Conservation (phyloP, 2,797 vertebrate species). For the Myotis myotis region DNA sequence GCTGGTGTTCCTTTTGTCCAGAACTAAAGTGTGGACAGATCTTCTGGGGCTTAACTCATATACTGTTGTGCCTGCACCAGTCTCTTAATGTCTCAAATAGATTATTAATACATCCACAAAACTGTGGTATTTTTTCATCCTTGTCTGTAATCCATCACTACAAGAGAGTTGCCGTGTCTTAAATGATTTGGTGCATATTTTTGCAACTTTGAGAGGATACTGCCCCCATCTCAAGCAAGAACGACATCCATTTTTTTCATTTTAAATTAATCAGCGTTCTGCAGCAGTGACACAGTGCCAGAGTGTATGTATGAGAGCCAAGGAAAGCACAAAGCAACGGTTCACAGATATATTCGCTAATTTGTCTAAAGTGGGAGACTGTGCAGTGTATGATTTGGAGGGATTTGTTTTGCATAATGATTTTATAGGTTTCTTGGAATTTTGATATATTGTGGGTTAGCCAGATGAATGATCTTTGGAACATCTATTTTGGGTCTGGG, state of each 20-base stretch:
- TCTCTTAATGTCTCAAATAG: constrained; percentile 85
- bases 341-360: constrained; percentile 65
- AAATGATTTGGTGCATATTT: constrained; percentile 86
- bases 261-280: constrained; percentile 78
- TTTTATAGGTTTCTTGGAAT: constrained; percentile 74
- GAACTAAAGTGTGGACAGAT: constrained; percentile 81
- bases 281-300: constrained; percentile 81
- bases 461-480: constrained; percentile 71
- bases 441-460: constrained; percentile 74
- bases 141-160: constrained; percentile 84
- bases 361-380: constrained; percentile 79
- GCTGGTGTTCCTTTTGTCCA: constrained; percentile 83
- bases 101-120: constrained; percentile 84
- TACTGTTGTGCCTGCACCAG: constrained; percentile 84
- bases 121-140: constrained; percentile 84
- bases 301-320: constrained; percentile 70
- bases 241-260: constrained; percentile 62
- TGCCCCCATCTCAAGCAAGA: constrained; percentile 76
- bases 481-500: constrained; percentile 67
- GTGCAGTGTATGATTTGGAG: constrained; percentile 79
- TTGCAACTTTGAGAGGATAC: constrained; percentile 84
- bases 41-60: constrained; percentile 85
- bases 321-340: constrained; percentile 84
- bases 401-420: constrained; percentile 66
- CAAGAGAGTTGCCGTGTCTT: constrained; percentile 83